These are phyloP conservation scores for Drosophila mercatorum DNA, from an alignment of 2,888 invertebrate genomes.

Conservation along the genomic window DNA sequence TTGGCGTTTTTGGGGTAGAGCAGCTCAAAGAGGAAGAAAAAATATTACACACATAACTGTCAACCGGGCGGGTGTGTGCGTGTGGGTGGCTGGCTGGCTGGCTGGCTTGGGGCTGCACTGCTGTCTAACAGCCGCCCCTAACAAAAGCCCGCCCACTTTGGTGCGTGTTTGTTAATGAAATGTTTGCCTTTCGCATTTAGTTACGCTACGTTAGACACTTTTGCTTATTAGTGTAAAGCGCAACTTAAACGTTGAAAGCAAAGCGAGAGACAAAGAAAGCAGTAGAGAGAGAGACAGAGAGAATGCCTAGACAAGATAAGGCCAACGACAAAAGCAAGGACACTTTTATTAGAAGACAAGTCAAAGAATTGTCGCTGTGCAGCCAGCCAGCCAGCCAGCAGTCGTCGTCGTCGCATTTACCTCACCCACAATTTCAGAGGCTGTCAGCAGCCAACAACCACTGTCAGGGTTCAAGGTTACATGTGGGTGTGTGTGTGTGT, in stretches of 20 bases:
- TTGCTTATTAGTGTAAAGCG: conserved; percentile 80
- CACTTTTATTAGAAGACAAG: conserved; percentile 51
- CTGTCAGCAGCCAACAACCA: conserved; percentile 7
- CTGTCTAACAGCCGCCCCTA: conserved; percentile 13
- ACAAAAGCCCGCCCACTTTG: conserved; percentile 3
- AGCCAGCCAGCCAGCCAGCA: neutral
- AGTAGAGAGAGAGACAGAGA: neutral
- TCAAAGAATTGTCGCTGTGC: conserved; percentile 48
- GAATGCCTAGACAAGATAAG: conserved; percentile 35
- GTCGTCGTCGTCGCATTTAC: neutral
- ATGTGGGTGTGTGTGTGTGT: conserved; percentile 20
- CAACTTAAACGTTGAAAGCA: conserved; percentile 64
- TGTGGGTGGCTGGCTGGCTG: neutral
- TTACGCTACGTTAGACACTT: conserved; percentile 79
- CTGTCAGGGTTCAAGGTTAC: conserved; percentile 72
- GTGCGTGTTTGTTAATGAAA: conserved; percentile 80
- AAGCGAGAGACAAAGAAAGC: conserved; percentile 13
- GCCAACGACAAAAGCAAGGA: conserved; percentile 40
- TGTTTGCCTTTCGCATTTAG: conserved; percentile 80
- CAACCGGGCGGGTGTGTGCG: conserved; percentile 38
- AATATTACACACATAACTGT: conserved; percentile 77
- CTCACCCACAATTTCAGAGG: neutral
- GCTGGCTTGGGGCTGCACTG: conserved; percentile 9
- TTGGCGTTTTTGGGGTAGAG: conserved; percentile 25
- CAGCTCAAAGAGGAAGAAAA: conserved; percentile 42